phyloP scores from a whole-genome alignment of 1,140 invertebrate genomes.

The Macrosteles quadrilineatus region DNA sequence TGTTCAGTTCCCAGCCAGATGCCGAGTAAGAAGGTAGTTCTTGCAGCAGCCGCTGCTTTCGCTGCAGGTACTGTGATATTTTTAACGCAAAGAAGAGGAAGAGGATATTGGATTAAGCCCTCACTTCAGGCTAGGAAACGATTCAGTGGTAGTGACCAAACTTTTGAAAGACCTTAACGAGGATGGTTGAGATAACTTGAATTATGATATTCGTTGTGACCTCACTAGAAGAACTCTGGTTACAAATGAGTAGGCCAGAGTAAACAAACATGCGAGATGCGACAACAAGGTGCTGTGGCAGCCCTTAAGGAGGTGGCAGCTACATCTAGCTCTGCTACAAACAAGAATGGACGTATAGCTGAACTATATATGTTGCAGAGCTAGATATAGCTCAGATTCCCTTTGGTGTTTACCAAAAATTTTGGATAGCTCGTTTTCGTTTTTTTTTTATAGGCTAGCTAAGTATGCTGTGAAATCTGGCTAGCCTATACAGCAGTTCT shows the following conservation, averaged over 20 bases:
- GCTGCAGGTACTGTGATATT: constrained; percentile 13
- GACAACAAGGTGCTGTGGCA: neutral
- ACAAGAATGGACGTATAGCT: neutral
- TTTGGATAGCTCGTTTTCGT: neutral
- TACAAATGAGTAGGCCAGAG: no score
- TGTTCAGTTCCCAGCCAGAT: no score
- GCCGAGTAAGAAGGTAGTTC: no score
- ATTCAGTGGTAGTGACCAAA: constrained; percentile 24
- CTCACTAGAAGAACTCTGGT: no score
- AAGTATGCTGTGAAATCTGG: neutral
- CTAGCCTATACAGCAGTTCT: neutral
- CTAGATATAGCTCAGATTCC: no score
- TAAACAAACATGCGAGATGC: neutral
- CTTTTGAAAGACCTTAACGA: constrained; percentile 29
- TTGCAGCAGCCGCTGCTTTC: no score
- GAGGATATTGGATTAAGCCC: constrained; percentile 10
- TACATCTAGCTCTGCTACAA: neutral
- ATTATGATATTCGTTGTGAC: constrained; percentile 23
- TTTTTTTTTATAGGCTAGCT: neutral
- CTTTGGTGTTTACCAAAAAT: neutral
- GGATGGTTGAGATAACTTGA: constrained; percentile 15
- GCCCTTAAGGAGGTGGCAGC: neutral
- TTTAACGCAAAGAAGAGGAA: constrained; percentile 12
- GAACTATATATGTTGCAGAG: no score
- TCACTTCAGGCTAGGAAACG: no score